Base-by-base conservation (phyloP, 2,113 vertebrate genomes). In the Hucho hucho region DNA sequence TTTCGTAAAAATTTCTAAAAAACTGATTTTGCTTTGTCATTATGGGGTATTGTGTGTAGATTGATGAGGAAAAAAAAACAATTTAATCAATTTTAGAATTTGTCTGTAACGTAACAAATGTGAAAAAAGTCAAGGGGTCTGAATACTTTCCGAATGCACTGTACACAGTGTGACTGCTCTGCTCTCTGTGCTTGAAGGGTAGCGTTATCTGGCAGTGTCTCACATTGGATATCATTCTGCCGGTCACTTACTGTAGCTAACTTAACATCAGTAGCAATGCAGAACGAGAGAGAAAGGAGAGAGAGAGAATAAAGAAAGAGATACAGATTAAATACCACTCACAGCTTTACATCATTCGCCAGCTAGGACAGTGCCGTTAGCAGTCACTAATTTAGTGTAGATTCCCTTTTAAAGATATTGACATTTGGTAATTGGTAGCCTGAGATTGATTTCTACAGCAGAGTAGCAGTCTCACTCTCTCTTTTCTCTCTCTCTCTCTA, bases 201-300 rank as follows among this genome's bases (percentile, higher is more conserved):
- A 81, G 81, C 74, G 77, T 77, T 75, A 84, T 78, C 81, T 85
- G 86, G 81, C 80, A 79, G 81, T 72, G 26, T 22, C 43, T 84
- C 72, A 65, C 78, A 69, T 22, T 78, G 74, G 83, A 82, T 75
- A 75, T 78, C 43, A 73, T 77, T 79, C 79, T 79, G 82, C 74
- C 72, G 75, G 78, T 86, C 84, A 87, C 79, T 87, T 82, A 32
- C 32, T 32, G 32, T 7, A 85, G 79, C 84, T 81, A 89, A 74
- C 75, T 32, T 14, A 65, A 74, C 72, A 47, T 61, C 25, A 53
- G 49, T 58, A 49, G 14, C 69, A 72, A 73, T 22, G 68, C 74
- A 63, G 58, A 46, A 25, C 13, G 58, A 47, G 59, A 26, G 59
- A 32, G 25, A 61, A 29, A 37, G n/a, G 43, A 47, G 25, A 59